Percentiles rank a stretch among this genome's conserved stretches.
Conservation (phyloP, 2,113 vertebrate species). For the Manacus vitellinus region DNA sequence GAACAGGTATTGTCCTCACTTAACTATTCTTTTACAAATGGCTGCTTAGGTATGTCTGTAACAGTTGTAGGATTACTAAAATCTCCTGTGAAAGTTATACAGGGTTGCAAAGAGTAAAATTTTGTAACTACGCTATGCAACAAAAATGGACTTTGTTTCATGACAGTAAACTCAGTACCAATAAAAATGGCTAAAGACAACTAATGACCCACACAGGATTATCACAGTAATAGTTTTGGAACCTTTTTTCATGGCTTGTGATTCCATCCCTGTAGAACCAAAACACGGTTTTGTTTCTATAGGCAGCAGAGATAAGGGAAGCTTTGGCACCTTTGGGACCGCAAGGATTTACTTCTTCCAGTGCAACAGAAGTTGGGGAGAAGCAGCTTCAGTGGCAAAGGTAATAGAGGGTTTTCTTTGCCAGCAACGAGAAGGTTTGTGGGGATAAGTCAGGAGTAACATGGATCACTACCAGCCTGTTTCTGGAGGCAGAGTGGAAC, state of each 20-base stretch:
- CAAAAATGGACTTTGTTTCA: neutral
- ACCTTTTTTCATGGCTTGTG: neutral
- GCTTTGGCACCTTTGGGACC: neutral
- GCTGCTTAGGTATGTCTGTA: neutral
- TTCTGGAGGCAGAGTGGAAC: neutral
- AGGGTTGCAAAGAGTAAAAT: neutral
- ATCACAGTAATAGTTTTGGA: neutral
- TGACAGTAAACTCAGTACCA: neutral
- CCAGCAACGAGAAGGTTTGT: neutral
- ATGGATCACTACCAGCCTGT: neutral
- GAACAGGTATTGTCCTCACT: slow-evolving; percentile 59
- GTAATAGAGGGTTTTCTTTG: neutral
- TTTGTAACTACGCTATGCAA: neutral
- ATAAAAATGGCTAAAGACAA: neutral
- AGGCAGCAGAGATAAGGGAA: slow-evolving; percentile 31
- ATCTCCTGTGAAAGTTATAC: neutral
- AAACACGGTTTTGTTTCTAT: neutral
- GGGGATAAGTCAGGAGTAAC: neutral
- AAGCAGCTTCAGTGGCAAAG: neutral
- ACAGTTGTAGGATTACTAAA: neutral
- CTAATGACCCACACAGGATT: neutral
- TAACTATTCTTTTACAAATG: neutral
- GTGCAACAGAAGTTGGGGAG: neutral
- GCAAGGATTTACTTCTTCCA: neutral
- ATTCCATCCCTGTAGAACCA: neutral